phyloP scores from a whole-genome alignment of 2,113 vertebrate species.

The Hirundichthys speculiger region DNA sequence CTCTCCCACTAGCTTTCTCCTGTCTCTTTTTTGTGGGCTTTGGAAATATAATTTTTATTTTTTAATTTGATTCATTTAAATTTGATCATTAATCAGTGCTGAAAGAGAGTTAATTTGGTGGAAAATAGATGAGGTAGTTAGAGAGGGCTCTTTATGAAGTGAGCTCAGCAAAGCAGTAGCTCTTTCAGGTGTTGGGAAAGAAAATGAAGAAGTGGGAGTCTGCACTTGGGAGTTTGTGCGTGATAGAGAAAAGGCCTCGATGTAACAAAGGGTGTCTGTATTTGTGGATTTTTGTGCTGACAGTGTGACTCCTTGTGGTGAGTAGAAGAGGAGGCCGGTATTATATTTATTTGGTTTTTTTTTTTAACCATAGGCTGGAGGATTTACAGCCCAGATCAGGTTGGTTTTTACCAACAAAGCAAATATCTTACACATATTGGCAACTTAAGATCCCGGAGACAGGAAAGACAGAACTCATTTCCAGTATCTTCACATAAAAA shows the following conservation, averaged over 20 bases:
- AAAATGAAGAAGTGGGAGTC: slow-evolving; percentile 33
- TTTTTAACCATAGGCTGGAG: neutral
- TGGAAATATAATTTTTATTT: slow-evolving; percentile 99
- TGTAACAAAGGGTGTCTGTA: neutral
- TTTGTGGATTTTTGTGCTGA: neutral
- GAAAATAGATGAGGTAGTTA: slow-evolving; percentile 99
- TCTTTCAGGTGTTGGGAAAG: slow-evolving; percentile 56
- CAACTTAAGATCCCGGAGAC: too few relatives aligned
- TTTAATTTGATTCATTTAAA: slow-evolving; percentile 99
- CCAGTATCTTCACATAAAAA: neutral
- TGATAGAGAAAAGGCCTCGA: neutral
- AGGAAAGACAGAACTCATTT: neutral
- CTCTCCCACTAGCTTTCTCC: slow-evolving; percentile 86
- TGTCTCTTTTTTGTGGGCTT: slow-evolving; percentile 94
- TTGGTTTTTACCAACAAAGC: neutral
- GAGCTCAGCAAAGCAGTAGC: slow-evolving; percentile 59
- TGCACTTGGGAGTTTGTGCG: slow-evolving; percentile 63
- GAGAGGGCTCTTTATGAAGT: slow-evolving; percentile 94
- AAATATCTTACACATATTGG: neutral
- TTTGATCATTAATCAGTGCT: slow-evolving; percentile 99
- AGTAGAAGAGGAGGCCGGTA: too few relatives aligned
- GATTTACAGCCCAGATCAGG: neutral
- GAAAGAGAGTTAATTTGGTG: slow-evolving; percentile 99
- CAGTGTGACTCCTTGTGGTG: neutral
- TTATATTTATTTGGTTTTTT: neutral